These are phyloP conservation scores for Zelleria hepariella DNA, from an alignment of 2,888 invertebrate species.

Conservation along the genomic window DNA sequence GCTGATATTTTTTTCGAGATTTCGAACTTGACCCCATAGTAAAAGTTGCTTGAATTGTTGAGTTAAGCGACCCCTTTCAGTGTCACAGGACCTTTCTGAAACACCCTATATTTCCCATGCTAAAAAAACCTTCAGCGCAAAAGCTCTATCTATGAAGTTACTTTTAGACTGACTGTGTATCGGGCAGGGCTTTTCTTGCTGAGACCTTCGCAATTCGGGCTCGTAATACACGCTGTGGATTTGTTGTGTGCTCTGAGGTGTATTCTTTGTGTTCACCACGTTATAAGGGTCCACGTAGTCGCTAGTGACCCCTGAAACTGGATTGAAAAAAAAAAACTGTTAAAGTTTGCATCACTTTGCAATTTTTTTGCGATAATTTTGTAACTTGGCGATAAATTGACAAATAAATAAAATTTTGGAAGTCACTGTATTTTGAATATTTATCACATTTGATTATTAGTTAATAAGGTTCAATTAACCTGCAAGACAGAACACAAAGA, in stretches of 20 bases:
- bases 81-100: too few species aligned
- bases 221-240: not conserved
- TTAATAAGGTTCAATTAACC: not conserved
- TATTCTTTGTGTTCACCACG: not conserved
- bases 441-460: not conserved
- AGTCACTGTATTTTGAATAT: too few species aligned
- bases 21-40: too few species aligned
- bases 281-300: not conserved
- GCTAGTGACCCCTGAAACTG: not conserved
- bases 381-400: too few species aligned
- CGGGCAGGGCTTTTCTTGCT: not conserved
- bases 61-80: too few species aligned
- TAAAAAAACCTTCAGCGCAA: not conserved
- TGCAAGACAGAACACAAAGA: not conserved
- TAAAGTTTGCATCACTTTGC: too few species aligned
- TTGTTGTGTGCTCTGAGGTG: not conserved
- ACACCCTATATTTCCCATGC: too few species aligned
- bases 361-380: too few species aligned
- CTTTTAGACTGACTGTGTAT: not conserved
- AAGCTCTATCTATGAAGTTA: not conserved
- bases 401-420: too few species aligned
- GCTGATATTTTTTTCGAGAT: too few species aligned
- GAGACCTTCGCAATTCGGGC: not conserved
- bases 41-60: too few species aligned
- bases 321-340: too few species aligned